Evolutionary conservation across 2,113 vertebrate genomes (phyloP).

Genomic region (Halichoerus grypus): DNA sequence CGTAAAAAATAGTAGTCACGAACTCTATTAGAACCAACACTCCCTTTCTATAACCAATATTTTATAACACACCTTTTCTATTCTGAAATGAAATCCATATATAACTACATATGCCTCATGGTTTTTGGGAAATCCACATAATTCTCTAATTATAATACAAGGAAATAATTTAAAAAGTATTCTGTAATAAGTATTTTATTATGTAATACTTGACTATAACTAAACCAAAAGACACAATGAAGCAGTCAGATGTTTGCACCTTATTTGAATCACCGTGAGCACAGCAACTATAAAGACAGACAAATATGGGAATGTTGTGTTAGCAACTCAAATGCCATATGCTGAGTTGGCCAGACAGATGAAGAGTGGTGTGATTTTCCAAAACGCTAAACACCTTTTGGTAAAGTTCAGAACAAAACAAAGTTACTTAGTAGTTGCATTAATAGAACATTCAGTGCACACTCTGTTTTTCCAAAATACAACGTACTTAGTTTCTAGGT

Average conservation of each 20-base stretch:
- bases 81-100: constrained; percentile 44
- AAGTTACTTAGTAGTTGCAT: neutral
- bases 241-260: neutral
- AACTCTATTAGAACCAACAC: neutral
- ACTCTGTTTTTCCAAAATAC: neutral
- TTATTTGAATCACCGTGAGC: neutral
- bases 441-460: constrained; percentile 10
- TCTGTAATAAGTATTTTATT: constrained; percentile 62
- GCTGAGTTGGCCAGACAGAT: neutral
- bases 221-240: constrained; percentile 42
- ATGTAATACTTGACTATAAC: constrained; percentile 22
- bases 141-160: constrained; percentile 50
- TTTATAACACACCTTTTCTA: constrained; percentile 21
- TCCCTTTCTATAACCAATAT: neutral
- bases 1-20: neutral
- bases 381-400: neutral
- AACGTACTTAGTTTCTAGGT: neutral
- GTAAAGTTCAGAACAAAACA: constrained; percentile 44
- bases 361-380: neutral
- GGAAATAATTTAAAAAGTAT: constrained; percentile 55
- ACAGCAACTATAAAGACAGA: neutral
- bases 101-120: constrained; percentile 5
- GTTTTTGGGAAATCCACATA: neutral
- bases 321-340: neutral
- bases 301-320: neutral